Conservation (phyloP, 2,888 invertebrate genomes). For the Dendrolimus pini region DNA sequence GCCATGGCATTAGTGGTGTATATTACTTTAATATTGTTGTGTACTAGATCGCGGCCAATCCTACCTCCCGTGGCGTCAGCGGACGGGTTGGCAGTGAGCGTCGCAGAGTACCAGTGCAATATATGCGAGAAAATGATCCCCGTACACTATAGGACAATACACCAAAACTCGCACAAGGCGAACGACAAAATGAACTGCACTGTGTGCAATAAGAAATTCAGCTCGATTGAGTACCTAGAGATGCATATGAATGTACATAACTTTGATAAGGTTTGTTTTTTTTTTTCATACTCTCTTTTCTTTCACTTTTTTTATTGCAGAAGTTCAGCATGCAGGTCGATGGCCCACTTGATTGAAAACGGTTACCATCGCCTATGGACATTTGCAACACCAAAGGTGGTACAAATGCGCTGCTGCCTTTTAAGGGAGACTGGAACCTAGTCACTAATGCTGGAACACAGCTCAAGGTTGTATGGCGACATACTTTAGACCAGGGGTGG, state of each 20-base stretch:
- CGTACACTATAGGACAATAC: constrained; percentile 69
- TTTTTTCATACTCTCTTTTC: not conserved
- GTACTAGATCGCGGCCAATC: constrained; percentile 47
- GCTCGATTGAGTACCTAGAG: constrained; percentile 77
- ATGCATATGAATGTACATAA: constrained; percentile 86
- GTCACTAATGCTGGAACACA: too few relatives aligned
- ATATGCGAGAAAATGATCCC: constrained; percentile 73
- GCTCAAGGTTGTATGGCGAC: too few relatives aligned
- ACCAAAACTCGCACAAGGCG: constrained; percentile 82
- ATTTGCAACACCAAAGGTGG: too few relatives aligned
- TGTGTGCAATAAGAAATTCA: constrained; percentile 84
- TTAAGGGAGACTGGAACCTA: too few relatives aligned
- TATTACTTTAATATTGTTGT: too few relatives aligned
- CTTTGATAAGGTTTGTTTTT: constrained; percentile 57
- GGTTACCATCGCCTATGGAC: too few relatives aligned
- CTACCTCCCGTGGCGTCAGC: constrained; percentile 61
- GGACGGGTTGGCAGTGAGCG: constrained; percentile 31
- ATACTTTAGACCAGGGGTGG: too few relatives aligned
- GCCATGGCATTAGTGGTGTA: too few relatives aligned
- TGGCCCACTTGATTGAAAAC: too few relatives aligned
- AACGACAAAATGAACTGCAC: constrained; percentile 78
- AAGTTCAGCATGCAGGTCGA: too few relatives aligned
- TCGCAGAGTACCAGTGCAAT: constrained; percentile 57
- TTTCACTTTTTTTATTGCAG: too few relatives aligned
- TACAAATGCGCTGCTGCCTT: too few relatives aligned